Percentiles rank a stretch among this genome's conserved stretches.
Evolutionary conservation across 92 coral and sea anemone species (phyloP).

Genomic region (Porites lobata): DNA sequence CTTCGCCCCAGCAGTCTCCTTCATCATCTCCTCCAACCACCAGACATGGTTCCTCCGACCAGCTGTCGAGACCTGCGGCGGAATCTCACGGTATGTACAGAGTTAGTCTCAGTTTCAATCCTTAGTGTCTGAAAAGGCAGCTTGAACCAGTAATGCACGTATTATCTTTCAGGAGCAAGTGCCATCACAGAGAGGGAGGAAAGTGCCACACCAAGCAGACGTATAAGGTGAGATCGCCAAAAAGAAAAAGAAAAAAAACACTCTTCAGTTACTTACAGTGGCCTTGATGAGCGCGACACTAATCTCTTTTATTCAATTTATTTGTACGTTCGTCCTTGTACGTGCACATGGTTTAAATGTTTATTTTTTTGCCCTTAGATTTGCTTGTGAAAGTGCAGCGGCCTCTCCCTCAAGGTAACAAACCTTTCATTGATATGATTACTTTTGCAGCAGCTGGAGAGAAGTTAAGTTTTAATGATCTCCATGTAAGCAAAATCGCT

Average conservation of each 20-base stretch:
- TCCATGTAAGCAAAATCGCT: neutral
- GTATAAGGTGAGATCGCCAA: slow-evolving; percentile 66
- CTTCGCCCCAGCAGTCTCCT: slow-evolving; percentile 87
- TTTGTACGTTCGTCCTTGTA: neutral
- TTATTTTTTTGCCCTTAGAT: slow-evolving; percentile 22
- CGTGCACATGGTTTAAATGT: neutral
- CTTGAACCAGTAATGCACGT: too few relatives aligned
- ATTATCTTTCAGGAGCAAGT: slow-evolving; percentile 5
- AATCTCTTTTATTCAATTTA: too few relatives aligned
- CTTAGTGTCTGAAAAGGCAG: too few relatives aligned
- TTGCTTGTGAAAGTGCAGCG: slow-evolving; percentile 62
- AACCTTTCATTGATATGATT: neutral
- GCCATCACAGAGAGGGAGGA: neutral
- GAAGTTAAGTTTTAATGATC: too few relatives aligned
- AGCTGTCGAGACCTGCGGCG: slow-evolving; percentile 18
- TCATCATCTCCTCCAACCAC: slow-evolving; percentile 82
- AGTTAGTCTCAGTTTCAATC: too few relatives aligned
- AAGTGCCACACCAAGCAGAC: slow-evolving; percentile 78
- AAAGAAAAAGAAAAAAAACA: too few relatives aligned
- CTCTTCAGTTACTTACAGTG: too few relatives aligned
- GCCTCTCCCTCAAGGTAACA: slow-evolving; percentile 63
- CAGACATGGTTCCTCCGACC: slow-evolving; percentile 77
- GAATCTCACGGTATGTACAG: slow-evolving; percentile 7
- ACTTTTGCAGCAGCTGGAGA: neutral
- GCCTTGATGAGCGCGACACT: too few relatives aligned